phyloP scores from a whole-genome alignment of 2,113 vertebrate species.

The Donacobius atricapilla region DNA sequence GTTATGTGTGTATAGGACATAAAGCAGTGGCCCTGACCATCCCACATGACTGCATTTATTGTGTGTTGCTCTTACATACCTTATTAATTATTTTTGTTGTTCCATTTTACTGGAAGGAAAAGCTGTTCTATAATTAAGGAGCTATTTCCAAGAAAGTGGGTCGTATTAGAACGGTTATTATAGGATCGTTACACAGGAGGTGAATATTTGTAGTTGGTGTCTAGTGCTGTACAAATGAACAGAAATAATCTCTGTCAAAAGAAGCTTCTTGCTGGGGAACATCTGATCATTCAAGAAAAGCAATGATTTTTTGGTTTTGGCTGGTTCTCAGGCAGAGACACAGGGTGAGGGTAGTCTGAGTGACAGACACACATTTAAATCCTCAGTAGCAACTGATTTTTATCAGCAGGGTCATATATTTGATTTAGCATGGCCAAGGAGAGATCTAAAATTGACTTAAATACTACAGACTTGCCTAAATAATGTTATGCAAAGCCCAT shows the following conservation, averaged over 20 bases:
- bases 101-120: neutral
- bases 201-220: neutral
- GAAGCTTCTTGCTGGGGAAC: neutral
- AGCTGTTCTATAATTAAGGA: neutral
- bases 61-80: neutral
- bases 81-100: neutral
- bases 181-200: neutral
- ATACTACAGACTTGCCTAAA: neutral
- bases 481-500: neutral
- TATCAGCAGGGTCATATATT: neutral
- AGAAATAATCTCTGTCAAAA: neutral
- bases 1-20: neutral
- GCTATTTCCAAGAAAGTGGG: neutral
- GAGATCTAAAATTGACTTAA: neutral
- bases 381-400: neutral
- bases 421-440: neutral
- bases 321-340: neutral
- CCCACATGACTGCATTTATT: neutral
- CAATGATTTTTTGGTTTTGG: neutral
- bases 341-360: neutral
- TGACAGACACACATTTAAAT: neutral
- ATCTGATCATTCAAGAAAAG: neutral
- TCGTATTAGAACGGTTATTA: neutral
- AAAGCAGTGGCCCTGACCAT: neutral
- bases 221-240: neutral